Base-by-base conservation (phyloP, 2,888 invertebrate genomes). In the Drosophila diplacantha region DNA sequence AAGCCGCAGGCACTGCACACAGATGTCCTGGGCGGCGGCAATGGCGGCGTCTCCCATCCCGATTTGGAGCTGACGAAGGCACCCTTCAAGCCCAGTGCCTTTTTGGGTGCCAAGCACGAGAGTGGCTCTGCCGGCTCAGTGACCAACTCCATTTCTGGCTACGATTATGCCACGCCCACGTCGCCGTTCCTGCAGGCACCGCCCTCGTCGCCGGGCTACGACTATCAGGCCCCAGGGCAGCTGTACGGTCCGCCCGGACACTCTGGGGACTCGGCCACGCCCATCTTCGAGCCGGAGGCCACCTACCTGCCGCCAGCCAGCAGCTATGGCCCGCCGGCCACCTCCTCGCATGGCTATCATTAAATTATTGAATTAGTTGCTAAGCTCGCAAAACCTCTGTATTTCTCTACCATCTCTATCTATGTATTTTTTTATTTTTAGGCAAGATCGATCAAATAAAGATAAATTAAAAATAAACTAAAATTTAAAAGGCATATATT, bases 21-120 rank as follows among this genome's bases (percentile, higher is more conserved):
- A 5, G 81, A 83, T 49, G 66, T 86, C 12, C 60, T 70, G 39
- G 61, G 69, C 7, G 39, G 20, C 8, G 46, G 50, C 11, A 41
- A 41, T 6, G 22, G 46, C 18, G 49, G 44, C 7, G 52, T 14
- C 5, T 37, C 32, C 37, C 32, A 50, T 49, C 24, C 59, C 51
- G 43, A 71, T 56, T 11, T 56, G 5, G 76, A 78, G 11, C 46
- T 78, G 8, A 65, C 83, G 0, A 78, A 85, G 59, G 82, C 83
- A 1, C 87, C 87, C 0, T 88, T 87, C 60, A 86, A 85, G 53
- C 87, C 88, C n/a, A 87, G 87, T 20, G 75, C 82, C 18, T 88
- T 87, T 39, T 60, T 88, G 34, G 87, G 87, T 5, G 82, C 85
- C 57, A 85, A 84, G 34, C 85, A 85, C 46, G 87, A 87, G 55